Base-by-base conservation (phyloP, 2,888 invertebrate species). In the Athalia circularis region DNA sequence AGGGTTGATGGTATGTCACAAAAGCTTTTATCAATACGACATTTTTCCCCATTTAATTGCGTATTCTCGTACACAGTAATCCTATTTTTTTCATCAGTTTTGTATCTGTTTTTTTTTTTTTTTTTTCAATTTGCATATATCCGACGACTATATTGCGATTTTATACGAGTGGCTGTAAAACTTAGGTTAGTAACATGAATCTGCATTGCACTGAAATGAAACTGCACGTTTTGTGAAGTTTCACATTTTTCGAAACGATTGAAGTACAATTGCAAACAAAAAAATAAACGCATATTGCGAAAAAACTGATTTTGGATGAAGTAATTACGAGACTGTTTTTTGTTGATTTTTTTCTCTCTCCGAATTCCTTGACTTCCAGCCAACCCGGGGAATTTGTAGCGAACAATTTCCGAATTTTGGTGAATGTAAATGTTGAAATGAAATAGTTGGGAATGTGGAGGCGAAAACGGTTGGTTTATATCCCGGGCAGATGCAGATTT, bases 401-500 rank as follows among this genome's bases (percentile, higher is more conserved):
- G 29, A 29, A 29, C 29, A 29, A 29, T 29, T 29, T 29, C 29
- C 29, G 29, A 1, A 2, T 29, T 29, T 29, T 29, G 29, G 29
- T 29, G 29, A 29, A 72, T 72, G 47, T 72, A 59, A 59, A 72
- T 72, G 59, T 4, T 47, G 57, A 57, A 72, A 11, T 59, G 59
- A 47, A 72, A 72, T 72, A 57, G 72, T 29, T 29, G 29, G 29
- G 29, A 29, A 29, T 29, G 43, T 45, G 11, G 75, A 52, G 62
- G 52, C 61, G 75, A 62, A 62, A 62, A 50, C 29, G 75, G 62
- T 75, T 75, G 61, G 61, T 29, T 29, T 29, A 29, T 75, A 75
- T 43, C 52, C 75, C 29, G 64, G 52, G 75, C 75, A 75, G 59
- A 75, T 75, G 62, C 75, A 83, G 85, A 89, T 89, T 89, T 89